A percentile compares a stretch with the other conserved stretches of the same genome.
Evolutionary conservation across 1,140 invertebrate genomes (phyloP).

Genomic region (Phymastichus coffea): DNA sequence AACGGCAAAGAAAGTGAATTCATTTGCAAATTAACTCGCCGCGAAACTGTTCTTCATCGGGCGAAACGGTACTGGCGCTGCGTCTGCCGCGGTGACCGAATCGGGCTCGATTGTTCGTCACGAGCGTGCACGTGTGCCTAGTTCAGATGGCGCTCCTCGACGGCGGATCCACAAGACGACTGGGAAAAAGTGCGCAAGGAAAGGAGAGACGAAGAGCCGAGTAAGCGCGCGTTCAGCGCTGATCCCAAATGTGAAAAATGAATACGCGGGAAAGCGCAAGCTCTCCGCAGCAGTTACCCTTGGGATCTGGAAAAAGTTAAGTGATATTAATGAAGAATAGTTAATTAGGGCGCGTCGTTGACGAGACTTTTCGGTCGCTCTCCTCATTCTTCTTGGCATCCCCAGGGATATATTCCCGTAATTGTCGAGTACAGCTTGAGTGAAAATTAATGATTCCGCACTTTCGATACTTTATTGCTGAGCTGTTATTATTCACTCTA

Average conservation of each 20-base stretch:
- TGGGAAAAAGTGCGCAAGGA: no score
- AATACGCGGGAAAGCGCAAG: slow-evolving; percentile 13
- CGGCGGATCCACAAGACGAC: no score
- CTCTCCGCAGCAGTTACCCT: no score
- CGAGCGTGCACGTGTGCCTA: no score
- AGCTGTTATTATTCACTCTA: background rate
- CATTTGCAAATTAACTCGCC: no score
- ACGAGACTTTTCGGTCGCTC: slow-evolving; percentile 3
- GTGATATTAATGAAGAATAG: slow-evolving; percentile 43
- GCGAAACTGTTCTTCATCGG: no score
- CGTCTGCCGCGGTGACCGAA: no score
- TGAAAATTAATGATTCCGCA: slow-evolving; percentile 34
- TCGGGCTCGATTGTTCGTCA: no score
- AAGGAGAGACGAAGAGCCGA: background rate
- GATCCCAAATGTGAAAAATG: slow-evolving; percentile 25
- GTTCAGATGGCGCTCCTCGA: no score
- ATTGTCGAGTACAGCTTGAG: slow-evolving; percentile 37
- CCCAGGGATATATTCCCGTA: slow-evolving; percentile 36
- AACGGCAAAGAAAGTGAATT: no score
- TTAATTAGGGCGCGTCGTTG: slow-evolving; percentile 36
- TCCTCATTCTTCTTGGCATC: background rate
- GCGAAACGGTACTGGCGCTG: no score
- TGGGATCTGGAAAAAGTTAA: slow-evolving; percentile 33
- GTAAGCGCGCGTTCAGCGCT: background rate
- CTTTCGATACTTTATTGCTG: no score